A percentile compares a stretch with the other conserved stretches of the same genome.
phyloP scores from a whole-genome alignment of 2,797 vertebrate species.

The Pangasius larnaudii region DNA sequence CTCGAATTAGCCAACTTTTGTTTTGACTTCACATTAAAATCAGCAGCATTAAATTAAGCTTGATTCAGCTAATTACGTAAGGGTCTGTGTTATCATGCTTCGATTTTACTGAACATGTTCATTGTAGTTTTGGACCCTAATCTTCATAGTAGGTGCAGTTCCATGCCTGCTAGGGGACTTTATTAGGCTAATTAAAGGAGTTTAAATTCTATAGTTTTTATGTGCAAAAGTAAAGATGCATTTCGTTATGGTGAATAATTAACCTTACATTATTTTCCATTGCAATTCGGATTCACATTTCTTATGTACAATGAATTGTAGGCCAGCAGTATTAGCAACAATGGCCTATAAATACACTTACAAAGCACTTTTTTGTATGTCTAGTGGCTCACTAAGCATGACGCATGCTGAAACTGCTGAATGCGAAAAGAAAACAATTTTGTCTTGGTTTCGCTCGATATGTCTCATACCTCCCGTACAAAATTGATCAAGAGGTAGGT shows the following conservation, averaged over 20 bases:
- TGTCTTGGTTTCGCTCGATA: not conserved
- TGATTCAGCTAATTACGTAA: not conserved
- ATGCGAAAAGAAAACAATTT: slow-evolving; percentile 36
- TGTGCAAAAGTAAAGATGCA: not conserved
- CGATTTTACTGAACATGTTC: slow-evolving; percentile 17
- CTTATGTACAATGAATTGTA: not conserved
- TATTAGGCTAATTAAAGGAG: not conserved
- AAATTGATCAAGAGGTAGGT: slow-evolving; percentile 53
- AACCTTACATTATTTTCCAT: not conserved
- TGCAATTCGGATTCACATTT: not conserved
- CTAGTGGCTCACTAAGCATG: slow-evolving; percentile 26
- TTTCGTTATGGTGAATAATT: not conserved
- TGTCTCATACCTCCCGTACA: slow-evolving; percentile 14
- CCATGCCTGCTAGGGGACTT: too few species aligned
- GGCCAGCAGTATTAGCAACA: not conserved
- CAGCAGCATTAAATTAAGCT: not conserved
- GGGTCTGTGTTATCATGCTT: not conserved
- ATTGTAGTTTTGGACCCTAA: not conserved
- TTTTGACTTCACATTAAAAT: slow-evolving; percentile 1
- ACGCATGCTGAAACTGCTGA: slow-evolving; percentile 26
- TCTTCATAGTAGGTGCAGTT: not conserved
- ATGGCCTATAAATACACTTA: not conserved
- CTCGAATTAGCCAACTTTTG: not conserved
- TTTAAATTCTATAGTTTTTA: not conserved
- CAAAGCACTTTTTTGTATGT: not conserved